These are phyloP conservation scores for Muscidifurax raptorellus DNA, from an alignment of 1,140 invertebrate genomes.

Conservation along the genomic window DNA sequence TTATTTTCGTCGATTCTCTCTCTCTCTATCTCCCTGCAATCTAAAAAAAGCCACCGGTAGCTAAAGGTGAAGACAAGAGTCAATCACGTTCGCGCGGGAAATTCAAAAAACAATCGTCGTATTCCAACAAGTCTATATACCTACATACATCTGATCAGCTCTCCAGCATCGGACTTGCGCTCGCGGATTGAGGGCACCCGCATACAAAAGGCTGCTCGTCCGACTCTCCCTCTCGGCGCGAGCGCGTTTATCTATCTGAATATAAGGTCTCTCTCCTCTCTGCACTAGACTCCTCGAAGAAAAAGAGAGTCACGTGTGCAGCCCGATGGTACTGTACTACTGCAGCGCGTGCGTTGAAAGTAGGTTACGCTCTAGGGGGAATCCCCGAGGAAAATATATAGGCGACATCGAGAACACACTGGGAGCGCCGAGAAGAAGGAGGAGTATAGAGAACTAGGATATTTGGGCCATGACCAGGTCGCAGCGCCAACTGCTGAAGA, in stretches of 20 bases:
- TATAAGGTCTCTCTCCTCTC: background rate
- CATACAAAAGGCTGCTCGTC: background rate
- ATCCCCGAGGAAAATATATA: constrained; percentile 64
- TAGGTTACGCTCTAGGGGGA: constrained; percentile 68
- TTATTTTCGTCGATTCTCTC: too few relatives aligned
- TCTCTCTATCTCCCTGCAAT: too few relatives aligned
- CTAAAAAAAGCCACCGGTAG: too few relatives aligned
- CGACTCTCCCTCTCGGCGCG: background rate
- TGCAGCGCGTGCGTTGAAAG: constrained; percentile 55
- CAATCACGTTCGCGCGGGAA: too few relatives aligned
- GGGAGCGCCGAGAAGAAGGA: background rate
- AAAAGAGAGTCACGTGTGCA: constrained; percentile 27
- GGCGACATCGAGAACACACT: background rate
- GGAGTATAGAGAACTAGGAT: constrained; percentile 57
- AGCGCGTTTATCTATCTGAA: constrained; percentile 8
- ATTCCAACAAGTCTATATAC: background rate
- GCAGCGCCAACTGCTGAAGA: constrained; percentile 16
- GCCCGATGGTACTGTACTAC: background rate
- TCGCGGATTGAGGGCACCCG: constrained; percentile 5
- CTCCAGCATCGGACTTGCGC: background rate
- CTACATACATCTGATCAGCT: background rate
- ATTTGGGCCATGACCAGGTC: constrained; percentile 74
- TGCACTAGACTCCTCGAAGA: background rate
- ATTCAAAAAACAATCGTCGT: too few relatives aligned
- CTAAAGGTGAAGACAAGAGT: too few relatives aligned